These are phyloP conservation scores for Tigriopus californicus DNA, from an alignment of 2,888 invertebrate species.

Conservation along the genomic window DNA sequence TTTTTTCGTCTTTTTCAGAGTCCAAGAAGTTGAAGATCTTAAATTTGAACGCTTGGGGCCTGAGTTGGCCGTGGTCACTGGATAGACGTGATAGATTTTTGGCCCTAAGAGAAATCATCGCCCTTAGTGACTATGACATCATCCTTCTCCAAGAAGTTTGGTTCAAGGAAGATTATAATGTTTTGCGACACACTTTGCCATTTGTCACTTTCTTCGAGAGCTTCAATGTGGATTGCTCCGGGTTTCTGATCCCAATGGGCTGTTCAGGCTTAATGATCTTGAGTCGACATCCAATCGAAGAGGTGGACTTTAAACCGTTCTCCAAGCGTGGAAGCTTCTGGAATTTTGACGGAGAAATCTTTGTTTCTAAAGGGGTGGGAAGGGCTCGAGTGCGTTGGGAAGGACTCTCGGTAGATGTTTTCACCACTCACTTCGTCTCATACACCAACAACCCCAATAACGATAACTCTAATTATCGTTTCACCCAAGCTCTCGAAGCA, in stretches of 20 bases:
- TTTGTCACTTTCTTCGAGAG: constrained; percentile 7
- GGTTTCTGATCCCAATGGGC: constrained; percentile 11
- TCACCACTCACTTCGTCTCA: constrained; percentile 15
- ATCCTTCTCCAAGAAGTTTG: constrained; percentile 13
- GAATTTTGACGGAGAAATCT: constrained; percentile 15
- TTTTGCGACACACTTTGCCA: constrained; percentile 7
- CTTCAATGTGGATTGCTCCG: constrained; percentile 8
- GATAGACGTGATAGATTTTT: background rate
- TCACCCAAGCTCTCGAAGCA: constrained; percentile 8
- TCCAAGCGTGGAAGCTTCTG: constrained; percentile 8
- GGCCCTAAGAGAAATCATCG: constrained; percentile 9
- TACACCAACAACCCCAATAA: constrained; percentile 11
- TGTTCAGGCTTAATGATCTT: constrained; percentile 13
- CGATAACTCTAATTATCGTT: constrained; percentile 2
- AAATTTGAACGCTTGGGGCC: constrained; percentile 15
- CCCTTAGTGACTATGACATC: constrained; percentile 4
- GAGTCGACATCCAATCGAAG: constrained; percentile 10
- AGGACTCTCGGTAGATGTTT: constrained; percentile 6
- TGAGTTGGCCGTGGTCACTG: constrained; percentile 7
- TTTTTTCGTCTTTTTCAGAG: constrained; percentile 1
- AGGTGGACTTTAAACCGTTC: background rate
- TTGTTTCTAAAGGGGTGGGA: constrained; percentile 11
- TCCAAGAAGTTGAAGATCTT: constrained; percentile 7
- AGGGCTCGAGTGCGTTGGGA: constrained; percentile 6
- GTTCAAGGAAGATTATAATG: constrained; percentile 8